These are phyloP conservation scores for Cheilosia variabilis DNA, from an alignment of 2,888 invertebrate genomes.

Conservation along the genomic window DNA sequence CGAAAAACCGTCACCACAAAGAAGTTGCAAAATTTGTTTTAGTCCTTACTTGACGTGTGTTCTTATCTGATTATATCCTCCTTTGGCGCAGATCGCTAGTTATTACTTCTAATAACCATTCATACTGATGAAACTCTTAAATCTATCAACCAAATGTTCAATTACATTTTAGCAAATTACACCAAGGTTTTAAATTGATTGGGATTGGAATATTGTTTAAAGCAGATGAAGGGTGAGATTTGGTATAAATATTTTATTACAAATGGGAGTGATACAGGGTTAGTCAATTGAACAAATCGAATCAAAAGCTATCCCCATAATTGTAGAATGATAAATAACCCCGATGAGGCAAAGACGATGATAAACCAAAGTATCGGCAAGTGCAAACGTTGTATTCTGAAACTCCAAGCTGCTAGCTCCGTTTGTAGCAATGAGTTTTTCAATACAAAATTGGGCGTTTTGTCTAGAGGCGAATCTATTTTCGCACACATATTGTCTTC, in stretches of 20 bases:
- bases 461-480: too few species aligned
- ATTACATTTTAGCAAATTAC: conserved; percentile 25
- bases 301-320: too few species aligned
- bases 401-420: too few species aligned
- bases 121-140: conserved; percentile 69
- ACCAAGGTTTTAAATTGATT: background rate
- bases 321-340: too few species aligned
- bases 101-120: conserved; percentile 56
- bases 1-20: conserved; percentile 44
- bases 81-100: conserved; percentile 29
- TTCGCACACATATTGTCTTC: too few species aligned
- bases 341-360: too few species aligned
- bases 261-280: background rate
- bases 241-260: background rate
- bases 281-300: background rate
- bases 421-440: too few species aligned
- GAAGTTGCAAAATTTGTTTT: conserved; percentile 8
- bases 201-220: background rate
- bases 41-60: conserved; percentile 56
- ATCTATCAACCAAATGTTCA: conserved; percentile 64
- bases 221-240: background rate
- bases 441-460: too few species aligned
- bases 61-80: conserved; percentile 26
- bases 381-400: too few species aligned
- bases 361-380: too few species aligned